phyloP scores from a whole-genome alignment of 2,797 vertebrate genomes.

The Danio kyathit region DNA sequence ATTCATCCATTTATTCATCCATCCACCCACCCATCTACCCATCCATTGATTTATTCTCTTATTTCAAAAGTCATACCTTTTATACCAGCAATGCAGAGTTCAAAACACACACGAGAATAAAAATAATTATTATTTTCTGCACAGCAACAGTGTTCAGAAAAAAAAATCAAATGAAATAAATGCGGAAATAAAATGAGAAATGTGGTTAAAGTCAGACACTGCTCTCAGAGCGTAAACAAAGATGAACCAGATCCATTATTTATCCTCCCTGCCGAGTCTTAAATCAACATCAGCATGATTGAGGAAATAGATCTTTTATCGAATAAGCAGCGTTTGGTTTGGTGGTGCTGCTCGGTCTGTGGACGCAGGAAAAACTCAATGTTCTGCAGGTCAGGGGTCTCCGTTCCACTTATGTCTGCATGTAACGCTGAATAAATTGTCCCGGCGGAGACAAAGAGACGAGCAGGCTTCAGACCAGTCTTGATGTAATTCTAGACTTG shows the following conservation, averaged over 20 bases:
- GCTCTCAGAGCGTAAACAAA: conserved; percentile 42
- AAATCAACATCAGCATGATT: conserved; percentile 56
- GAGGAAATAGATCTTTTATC: conserved; percentile 60
- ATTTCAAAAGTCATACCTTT: no score
- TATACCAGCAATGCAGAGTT: not conserved
- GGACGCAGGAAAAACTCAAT: conserved; percentile 27
- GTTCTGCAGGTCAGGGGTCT: conserved; percentile 61
- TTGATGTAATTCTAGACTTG: conserved; percentile 30
- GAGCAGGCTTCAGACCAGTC: conserved; percentile 45
- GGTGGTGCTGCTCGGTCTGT: not conserved
- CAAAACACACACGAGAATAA: not conserved
- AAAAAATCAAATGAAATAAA: not conserved
- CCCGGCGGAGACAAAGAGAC: not conserved
- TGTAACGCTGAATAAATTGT: conserved; percentile 63
- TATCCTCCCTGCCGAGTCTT: conserved; percentile 49
- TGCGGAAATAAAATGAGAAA: conserved; percentile 8
- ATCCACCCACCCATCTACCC: no score
- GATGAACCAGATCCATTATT: conserved; percentile 55
- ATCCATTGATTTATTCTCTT: no score
- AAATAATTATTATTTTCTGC: not conserved
- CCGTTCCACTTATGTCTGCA: conserved; percentile 63
- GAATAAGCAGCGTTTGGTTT: conserved; percentile 43
- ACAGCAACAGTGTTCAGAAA: conserved; percentile 5
- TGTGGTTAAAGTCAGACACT: conserved; percentile 33
- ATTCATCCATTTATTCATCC: no score